Evolutionary conservation across 2,888 invertebrate genomes (phyloP).

Genomic region (Tribolium freemani): DNA sequence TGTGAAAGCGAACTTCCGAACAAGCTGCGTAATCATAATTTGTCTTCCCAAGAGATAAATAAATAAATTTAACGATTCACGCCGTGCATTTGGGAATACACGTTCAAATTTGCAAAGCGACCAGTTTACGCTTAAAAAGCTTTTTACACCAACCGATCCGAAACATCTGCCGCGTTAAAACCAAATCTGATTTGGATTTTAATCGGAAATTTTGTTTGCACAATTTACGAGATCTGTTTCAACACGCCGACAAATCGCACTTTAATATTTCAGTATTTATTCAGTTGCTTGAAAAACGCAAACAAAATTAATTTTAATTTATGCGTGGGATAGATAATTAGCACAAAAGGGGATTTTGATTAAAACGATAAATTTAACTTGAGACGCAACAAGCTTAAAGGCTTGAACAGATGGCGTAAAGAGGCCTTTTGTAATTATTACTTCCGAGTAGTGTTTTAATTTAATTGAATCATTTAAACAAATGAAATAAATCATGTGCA

Average conservation of each 20-base stretch:
- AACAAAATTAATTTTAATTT: not conserved
- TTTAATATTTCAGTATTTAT: not conserved
- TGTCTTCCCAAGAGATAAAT: constrained; percentile 61
- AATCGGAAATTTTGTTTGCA: constrained; percentile 28
- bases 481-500: not conserved
- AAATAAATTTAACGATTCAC: constrained; percentile 62
- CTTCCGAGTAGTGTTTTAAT: not conserved
- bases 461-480: no score
- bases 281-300: not conserved
- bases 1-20: constrained; percentile 31
- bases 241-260: not conserved
- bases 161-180: constrained; percentile 16
- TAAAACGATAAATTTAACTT: not conserved
- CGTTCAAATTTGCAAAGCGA: constrained; percentile 21
- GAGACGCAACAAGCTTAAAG: not conserved
- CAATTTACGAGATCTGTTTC: constrained; percentile 2
- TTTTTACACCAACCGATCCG: constrained; percentile 7
- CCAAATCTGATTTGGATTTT: constrained; percentile 31
- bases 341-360: not conserved
- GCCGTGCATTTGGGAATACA: not conserved
- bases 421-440: not conserved
- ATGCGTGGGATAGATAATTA: not conserved
- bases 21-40: constrained; percentile 61
- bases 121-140: not conserved
- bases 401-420: not conserved